Percentiles rank a stretch among this genome's conserved stretches.
phyloP scores from a whole-genome alignment of 2,888 invertebrate species.

The Agrilus cyanescens region DNA sequence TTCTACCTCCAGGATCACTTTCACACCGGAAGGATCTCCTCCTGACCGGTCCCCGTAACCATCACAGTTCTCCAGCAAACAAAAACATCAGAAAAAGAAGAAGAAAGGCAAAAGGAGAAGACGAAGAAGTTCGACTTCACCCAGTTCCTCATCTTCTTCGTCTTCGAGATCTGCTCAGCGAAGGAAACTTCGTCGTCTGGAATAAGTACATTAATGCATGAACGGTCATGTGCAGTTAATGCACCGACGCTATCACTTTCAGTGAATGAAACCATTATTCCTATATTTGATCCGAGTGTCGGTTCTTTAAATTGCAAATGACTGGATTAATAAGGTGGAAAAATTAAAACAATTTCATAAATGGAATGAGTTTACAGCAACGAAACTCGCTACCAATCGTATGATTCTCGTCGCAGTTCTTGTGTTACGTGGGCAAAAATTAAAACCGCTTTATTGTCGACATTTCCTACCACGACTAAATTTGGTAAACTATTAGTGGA shows the following conservation, averaged over 20 bases:
- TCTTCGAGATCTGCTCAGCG: conserved; percentile 3
- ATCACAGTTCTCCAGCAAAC: too few relatives aligned
- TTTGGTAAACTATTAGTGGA: not conserved
- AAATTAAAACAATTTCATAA: not conserved
- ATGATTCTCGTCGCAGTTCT: too few relatives aligned
- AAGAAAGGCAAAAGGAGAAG: too few relatives aligned
- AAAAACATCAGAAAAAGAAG: too few relatives aligned
- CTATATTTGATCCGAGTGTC: not conserved
- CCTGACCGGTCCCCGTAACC: too few relatives aligned
- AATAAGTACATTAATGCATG: not conserved
- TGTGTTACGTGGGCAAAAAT: too few relatives aligned
- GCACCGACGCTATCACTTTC: not conserved
- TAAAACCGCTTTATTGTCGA: too few relatives aligned
- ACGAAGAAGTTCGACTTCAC: too few relatives aligned
- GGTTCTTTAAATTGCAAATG: not conserved
- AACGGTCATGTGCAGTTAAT: not conserved
- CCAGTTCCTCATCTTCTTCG: not conserved
- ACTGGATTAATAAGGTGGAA: not conserved
- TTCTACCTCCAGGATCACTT: too few relatives aligned
- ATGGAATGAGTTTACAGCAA: not conserved
- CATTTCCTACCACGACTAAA: not conserved
- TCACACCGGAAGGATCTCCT: too few relatives aligned
- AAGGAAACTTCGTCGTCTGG: not conserved
- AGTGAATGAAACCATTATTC: not conserved
- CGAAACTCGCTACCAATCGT: too few relatives aligned